Percentiles rank a stretch among this genome's conserved stretches.
Evolutionary conservation across 2,797 vertebrate genomes (phyloP).

Genomic region (Acrossocheilus wenchowensis): DNA sequence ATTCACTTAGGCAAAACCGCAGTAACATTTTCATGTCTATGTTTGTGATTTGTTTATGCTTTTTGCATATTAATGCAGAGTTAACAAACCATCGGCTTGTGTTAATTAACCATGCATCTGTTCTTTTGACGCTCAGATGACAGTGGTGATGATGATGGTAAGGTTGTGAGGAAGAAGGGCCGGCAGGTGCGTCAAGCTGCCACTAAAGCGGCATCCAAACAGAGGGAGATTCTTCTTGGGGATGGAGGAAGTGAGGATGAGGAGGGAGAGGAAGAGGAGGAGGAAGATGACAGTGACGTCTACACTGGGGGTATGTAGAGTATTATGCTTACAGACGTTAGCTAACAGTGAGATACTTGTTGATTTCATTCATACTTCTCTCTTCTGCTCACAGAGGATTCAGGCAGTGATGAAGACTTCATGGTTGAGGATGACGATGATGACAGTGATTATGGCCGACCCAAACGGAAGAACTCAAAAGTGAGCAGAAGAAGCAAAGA

Average conservation of each 20-base stretch:
- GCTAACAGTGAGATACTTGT: background rate
- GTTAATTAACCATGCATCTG: background rate
- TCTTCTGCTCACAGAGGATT: slow-evolving; percentile 70
- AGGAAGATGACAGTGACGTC: slow-evolving; percentile 68
- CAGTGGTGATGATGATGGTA: slow-evolving; percentile 95
- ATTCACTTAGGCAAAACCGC: slow-evolving; percentile 1
- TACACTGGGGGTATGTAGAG: slow-evolving; percentile 89
- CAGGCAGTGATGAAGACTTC: slow-evolving; percentile 96
- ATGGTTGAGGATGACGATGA: slow-evolving; percentile 94
- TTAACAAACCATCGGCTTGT: background rate
- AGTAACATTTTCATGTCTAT: background rate
- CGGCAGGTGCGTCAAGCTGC: slow-evolving; percentile 96
- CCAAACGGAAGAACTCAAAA: slow-evolving; percentile 95
- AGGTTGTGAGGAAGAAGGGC: slow-evolving; percentile 92
- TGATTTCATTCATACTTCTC: background rate
- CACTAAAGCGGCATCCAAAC: slow-evolving; percentile 96
- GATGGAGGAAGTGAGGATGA: slow-evolving; percentile 96
- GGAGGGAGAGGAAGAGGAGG: slow-evolving; percentile 88
- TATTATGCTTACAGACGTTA: background rate
- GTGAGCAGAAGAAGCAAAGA: slow-evolving; percentile 93
- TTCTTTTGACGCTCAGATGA: slow-evolving; percentile 79
- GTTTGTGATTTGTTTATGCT: slow-evolving; percentile 3
- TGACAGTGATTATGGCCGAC: slow-evolving; percentile 96
- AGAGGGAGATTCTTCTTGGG: slow-evolving; percentile 96
- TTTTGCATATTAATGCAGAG: background rate